These are phyloP conservation scores for Machaerirhynchus nigripectus DNA, from an alignment of 2,113 vertebrate species.

Conservation along the genomic window DNA sequence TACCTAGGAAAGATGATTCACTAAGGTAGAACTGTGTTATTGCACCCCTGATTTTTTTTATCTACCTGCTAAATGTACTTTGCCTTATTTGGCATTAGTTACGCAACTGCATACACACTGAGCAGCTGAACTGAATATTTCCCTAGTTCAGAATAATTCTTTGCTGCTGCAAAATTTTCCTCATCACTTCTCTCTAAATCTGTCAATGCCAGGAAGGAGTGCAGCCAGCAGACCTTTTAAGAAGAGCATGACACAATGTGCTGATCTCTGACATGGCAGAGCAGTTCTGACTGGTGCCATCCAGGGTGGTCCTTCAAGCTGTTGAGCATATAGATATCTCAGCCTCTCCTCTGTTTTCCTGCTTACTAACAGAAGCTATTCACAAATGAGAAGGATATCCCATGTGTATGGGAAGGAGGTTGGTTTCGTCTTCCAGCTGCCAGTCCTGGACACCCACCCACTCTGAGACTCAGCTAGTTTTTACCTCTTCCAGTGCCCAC, in stretches of 20 bases:
- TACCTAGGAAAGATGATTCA: background rate
- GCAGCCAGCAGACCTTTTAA: background rate
- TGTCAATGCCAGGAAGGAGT: fast-evolving
- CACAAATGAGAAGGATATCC: background rate
- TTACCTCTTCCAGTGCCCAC: background rate
- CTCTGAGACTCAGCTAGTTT: background rate
- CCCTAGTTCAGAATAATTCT: background rate
- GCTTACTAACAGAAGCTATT: background rate
- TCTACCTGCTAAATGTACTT: background rate
- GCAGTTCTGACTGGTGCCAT: background rate
- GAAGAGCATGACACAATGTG: background rate
- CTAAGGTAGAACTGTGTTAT: background rate
- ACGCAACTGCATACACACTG: background rate
- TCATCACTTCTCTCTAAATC: background rate
- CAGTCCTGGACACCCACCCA: background rate
- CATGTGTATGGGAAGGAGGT: background rate
- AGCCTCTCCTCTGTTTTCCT: background rate
- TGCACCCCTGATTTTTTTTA: background rate
- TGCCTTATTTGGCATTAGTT: background rate
- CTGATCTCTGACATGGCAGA: background rate
- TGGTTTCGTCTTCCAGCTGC: background rate
- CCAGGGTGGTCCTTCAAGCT: background rate
- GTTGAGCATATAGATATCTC: background rate
- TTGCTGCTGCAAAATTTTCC: background rate
- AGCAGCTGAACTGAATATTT: background rate